Evolutionary conservation across 2,888 invertebrate species (phyloP), one percentile per base, ranked within the genome.

Genomic region (Magallana nippona): DNA sequence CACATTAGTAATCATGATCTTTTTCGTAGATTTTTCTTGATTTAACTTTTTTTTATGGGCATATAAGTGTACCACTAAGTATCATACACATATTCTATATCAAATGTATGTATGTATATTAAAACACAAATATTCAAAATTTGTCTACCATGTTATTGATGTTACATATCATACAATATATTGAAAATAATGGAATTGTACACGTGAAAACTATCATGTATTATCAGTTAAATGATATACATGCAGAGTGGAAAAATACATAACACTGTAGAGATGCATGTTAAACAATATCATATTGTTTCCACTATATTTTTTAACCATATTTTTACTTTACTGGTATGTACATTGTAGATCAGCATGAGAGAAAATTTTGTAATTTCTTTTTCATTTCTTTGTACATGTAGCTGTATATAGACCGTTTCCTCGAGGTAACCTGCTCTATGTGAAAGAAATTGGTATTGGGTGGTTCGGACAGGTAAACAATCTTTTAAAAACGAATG

Each of bases 391-490:
- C 81, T 58, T 32, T 87, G 87, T 5, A 27, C 17, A 1, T 32
- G 56, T 87, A 90, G 91, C 90, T 86, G 86, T 89, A 5, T 91
- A 90, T 63, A 89, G 90, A 83, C 88, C 91, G 93, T 96, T 97
- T 91, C 96, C 97, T 0, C 95, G 97, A 88, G 96, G 96, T 90
- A 96, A 96, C 92, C 94, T 98, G 89, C 96, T 97, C 93, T 98
- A 97, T 94, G 95, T 97, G 19, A 96, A 96, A 91, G 97, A 97
- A 95, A 95, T 97, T 85, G 97, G 97, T 1, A 96, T 96, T 88
- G 97, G 97, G 71, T 97, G 97, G 97, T 98, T 97, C 94, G 97
- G 97, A 83, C 96, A 95, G 94, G 95, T 95, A 90, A 91, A 91
- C 56, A 27, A 44, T 13, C 27, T 71, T 60, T 44, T 44, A 8